A percentile compares a stretch with the other conserved stretches of the same genome.
These are phyloP conservation scores for Sitobion miscanthi DNA, from an alignment of 1,140 invertebrate species.

Conservation along the genomic window DNA sequence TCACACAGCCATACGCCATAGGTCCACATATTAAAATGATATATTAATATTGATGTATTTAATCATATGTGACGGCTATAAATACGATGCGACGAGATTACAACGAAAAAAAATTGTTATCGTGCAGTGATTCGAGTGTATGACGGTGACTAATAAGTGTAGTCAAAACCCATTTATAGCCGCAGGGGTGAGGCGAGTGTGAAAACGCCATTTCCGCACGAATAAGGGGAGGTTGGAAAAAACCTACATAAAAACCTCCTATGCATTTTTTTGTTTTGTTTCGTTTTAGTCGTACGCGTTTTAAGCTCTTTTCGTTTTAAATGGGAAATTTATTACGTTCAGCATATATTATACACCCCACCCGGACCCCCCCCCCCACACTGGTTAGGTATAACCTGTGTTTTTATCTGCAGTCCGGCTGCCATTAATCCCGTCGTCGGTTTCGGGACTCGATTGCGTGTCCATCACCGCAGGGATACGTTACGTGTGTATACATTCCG, in stretches of 20 bases:
- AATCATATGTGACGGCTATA: neutral
- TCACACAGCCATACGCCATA: no score
- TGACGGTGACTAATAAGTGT: slow-evolving; percentile 1
- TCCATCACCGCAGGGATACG: neutral
- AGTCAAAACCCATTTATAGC: neutral
- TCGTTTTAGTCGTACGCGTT: neutral
- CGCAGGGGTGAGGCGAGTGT: neutral
- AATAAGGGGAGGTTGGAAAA: neutral
- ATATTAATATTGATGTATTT: neutral
- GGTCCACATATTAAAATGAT: no score
- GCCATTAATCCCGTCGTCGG: slow-evolving; percentile 41
- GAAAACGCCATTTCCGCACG: neutral
- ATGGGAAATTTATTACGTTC: slow-evolving; percentile 29
- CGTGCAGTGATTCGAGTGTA: neutral
- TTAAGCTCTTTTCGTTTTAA: slow-evolving; percentile 30
- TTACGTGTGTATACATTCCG: neutral
- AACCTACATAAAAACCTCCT: neutral
- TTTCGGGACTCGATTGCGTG: neutral
- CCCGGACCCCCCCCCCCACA: no score
- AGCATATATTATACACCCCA: neutral
- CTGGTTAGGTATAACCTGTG: slow-evolving; percentile 14
- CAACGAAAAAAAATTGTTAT: neutral
- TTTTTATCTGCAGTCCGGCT: slow-evolving; percentile 26
- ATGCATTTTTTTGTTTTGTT: neutral
- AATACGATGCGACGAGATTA: neutral